Evolutionary conservation across 2,888 invertebrate genomes (phyloP), one percentile per base, ranked within the genome.

Genomic region (Schizaphis graminum): DNA sequence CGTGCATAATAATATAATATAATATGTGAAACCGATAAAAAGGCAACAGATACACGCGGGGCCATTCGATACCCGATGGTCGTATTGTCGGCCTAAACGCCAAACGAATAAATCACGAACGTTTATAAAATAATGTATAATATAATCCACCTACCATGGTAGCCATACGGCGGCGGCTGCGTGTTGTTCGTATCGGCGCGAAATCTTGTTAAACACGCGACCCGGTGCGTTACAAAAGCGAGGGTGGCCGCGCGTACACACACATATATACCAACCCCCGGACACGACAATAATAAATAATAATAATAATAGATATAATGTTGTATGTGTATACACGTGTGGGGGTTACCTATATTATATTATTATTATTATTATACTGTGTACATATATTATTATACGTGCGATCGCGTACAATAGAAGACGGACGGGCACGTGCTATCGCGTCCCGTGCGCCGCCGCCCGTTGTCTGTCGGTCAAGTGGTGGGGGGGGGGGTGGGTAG

Each of bases 181-280:
- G 35, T 26, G 86, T 49, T 56, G 87, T 92, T 89, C 44, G 86
- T 86, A 90, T 94, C 86, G 90, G 90, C 41, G 89, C 47, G 94
- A 86, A 61, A 94, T 94, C 94, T 94, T 94, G 94, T 94, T 94
- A 94, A 94, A 94, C 94, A 94, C 89, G 90, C 90, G 92, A 67
- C 47, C 77, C 89, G 89, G 56, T 89, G 89, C 53, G 61, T n/a
- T 47, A 87, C 92, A 92, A 92, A 92, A 87, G 92, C 92, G 92
- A 92, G 92, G 92, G 92, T 92, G 92, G 91, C 57, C 88, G 35
- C 88, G 21, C 87, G 24, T 49, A n/a, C 10, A 21, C 11, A n/a
- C n/a, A n/a, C 35, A 89, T 13, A 44, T 47, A 47, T 41, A 53
- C 88, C 88, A 77, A 88, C 92, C 89, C 85, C 57, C 44, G 61